Evolutionary conservation across 2,113 vertebrate species (phyloP).

Genomic region (Corynorhinus townsendii): DNA sequence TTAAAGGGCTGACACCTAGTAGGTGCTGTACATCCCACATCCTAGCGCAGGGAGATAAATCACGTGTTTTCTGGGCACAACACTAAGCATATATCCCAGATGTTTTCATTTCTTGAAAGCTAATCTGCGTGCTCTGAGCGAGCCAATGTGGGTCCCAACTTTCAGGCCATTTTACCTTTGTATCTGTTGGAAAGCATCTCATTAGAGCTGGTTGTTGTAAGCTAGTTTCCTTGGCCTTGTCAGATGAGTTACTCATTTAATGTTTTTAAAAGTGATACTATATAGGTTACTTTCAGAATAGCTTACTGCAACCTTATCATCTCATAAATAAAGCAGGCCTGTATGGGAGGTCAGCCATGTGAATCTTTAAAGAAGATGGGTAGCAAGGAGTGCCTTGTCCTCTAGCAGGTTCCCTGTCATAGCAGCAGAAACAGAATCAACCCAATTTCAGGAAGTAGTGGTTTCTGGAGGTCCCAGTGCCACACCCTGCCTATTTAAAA

Average conservation of each 20-base stretch:
- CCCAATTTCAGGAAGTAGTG: neutral
- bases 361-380: neutral
- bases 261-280: slow-evolving; percentile 25
- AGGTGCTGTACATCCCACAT: neutral
- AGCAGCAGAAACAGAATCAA: neutral
- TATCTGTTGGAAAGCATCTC: neutral
- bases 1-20: neutral
- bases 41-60: neutral
- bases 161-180: neutral
- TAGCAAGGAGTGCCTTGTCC: neutral
- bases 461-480: neutral
- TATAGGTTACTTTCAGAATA: slow-evolving; percentile 37
- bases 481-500: neutral
- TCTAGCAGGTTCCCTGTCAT: neutral
- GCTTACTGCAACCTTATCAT: slow-evolving; percentile 2
- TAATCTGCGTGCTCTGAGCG: neutral
- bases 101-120: slow-evolving; percentile 6
- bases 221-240: neutral
- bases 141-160: neutral
- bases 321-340: slow-evolving; percentile 56
- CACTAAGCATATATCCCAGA: neutral
- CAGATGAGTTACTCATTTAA: neutral
- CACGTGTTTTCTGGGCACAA: neutral
- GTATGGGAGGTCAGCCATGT: neutral
- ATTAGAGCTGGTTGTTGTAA: neutral